Conservation (phyloP, 2,888 invertebrate genomes). For the Apodemia duryi region DNA sequence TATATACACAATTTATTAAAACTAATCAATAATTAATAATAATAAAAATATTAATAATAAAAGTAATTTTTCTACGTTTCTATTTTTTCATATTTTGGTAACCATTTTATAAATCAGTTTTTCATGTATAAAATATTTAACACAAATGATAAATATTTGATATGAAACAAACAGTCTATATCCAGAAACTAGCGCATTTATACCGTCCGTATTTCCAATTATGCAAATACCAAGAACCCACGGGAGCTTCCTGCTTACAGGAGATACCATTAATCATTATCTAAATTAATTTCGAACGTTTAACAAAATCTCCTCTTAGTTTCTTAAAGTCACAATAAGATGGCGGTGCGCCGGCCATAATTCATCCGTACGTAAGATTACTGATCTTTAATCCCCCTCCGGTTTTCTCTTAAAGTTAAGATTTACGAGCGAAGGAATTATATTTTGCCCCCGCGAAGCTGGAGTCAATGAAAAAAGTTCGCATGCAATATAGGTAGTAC, state of each 20-base stretch:
- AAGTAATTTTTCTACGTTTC: too few species aligned
- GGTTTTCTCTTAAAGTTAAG: conserved; percentile 84
- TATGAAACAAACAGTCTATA: neutral
- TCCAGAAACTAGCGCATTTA: conserved; percentile 4
- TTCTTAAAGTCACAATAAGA: conserved; percentile 80
- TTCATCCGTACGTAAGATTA: conserved; percentile 85
- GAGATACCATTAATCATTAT: conserved; percentile 76
- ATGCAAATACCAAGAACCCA: conserved; percentile 63
- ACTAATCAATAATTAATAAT: too few species aligned
- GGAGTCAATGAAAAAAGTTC: conserved; percentile 70
- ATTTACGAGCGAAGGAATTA: conserved; percentile 85
- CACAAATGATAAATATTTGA: too few species aligned
- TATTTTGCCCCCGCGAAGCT: conserved; percentile 80
- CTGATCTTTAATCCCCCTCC: conserved; percentile 87
- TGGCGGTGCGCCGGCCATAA: conserved; percentile 80
- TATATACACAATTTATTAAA: too few species aligned
- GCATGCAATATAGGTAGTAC: conserved; percentile 40
- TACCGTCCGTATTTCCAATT: conserved; percentile 44
- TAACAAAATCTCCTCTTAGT: conserved; percentile 77
- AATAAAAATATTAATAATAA: too few species aligned
- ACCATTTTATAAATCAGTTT: too few species aligned
- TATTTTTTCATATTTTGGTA: too few species aligned
- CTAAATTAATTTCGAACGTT: conserved; percentile 78
- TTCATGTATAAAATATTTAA: too few species aligned
- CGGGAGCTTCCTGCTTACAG: conserved; percentile 51